Base-by-base conservation (phyloP, 2,113 vertebrate genomes). In the Atractosteus spatula region DNA sequence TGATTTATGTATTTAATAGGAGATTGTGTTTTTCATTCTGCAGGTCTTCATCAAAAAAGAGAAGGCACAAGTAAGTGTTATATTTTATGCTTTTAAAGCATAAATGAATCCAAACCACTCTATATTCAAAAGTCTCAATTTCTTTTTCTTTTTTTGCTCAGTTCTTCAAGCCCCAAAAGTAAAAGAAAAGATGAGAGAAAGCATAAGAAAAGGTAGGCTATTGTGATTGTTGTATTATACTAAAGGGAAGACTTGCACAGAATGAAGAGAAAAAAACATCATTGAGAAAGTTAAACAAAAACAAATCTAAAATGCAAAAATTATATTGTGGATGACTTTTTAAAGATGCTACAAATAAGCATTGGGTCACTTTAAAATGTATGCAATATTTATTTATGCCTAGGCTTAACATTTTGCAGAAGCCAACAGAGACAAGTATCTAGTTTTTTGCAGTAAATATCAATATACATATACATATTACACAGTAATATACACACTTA, bases 191-290 rank as follows among this genome's bases (percentile, higher is more conserved):
- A 95, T 82, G 94, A 94, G 76, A 96, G 93, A 90, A 96, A 94
- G 89, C 95, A 94, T 87, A 96, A 96, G 86, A 98, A 96, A 89
- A 95, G 96, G 97, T 99, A 88, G 91, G 96, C 94, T 8, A 61
- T 55, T 77, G 77, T 65, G 57, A 54, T 76, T 64, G 55, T 44
- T 69, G 77, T 73, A 66, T 66, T 55, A 63, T 68, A 66, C 6
- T 56, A 7, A 29, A 29, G 29, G 29, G 29, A 29, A 29, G 29
- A 29, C 29, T 29, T 29, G 29, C 29, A 29, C 29, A 29, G 29
- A 29, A 29, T 29, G 29, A 29, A 29, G 29, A 29, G 2, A 29
- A 29, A 29, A 29, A 29, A 29, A 29, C 29, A 29, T 29, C 29
- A 29, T 29, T 29, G 29, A 29, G 29, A 29, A 29, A 29, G 29